Percentiles rank a stretch among this genome's conserved stretches.
Evolutionary conservation across 2,113 vertebrate species (phyloP).

Genomic region (Macaca mulatta): DNA sequence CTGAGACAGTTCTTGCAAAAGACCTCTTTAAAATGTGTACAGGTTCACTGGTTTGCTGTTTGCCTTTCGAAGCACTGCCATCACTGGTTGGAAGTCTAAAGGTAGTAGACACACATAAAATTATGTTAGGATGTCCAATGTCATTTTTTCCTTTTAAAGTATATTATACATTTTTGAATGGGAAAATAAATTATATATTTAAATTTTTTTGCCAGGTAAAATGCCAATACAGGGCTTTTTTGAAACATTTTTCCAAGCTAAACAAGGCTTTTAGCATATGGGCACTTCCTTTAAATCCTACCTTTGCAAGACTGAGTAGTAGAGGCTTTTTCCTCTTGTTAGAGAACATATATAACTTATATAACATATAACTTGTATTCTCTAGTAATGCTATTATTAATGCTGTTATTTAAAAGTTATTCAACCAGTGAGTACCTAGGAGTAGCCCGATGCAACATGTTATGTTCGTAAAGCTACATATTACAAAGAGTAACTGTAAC

Average conservation of each 20-base stretch:
- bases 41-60: constrained; percentile 97
- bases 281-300: not conserved
- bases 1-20: constrained; percentile 97
- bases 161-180: not conserved
- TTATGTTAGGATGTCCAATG: constrained; percentile 3
- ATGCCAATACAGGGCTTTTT: not conserved
- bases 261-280: not conserved
- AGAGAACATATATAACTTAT: not conserved
- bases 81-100: constrained; percentile 96
- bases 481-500: not conserved
- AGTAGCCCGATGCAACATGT: not conserved
- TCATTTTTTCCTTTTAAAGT: constrained; percentile 22
- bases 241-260: constrained; percentile 35
- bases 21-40: constrained; percentile 98
- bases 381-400: not conserved
- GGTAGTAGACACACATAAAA: constrained; percentile 42
- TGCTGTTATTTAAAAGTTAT: not conserved
- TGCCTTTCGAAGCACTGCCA: constrained; percentile 96
- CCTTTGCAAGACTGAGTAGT: not conserved
- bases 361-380: not conserved
- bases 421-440: not conserved
- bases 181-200: not conserved
- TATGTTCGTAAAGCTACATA: not conserved
- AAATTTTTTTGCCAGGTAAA: not conserved
- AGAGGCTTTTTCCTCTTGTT: not conserved